A percentile compares a stretch with the other conserved stretches of the same genome.
Conservation (phyloP, 1,140 invertebrate species). For the Diplogasteroides magnus region DNA sequence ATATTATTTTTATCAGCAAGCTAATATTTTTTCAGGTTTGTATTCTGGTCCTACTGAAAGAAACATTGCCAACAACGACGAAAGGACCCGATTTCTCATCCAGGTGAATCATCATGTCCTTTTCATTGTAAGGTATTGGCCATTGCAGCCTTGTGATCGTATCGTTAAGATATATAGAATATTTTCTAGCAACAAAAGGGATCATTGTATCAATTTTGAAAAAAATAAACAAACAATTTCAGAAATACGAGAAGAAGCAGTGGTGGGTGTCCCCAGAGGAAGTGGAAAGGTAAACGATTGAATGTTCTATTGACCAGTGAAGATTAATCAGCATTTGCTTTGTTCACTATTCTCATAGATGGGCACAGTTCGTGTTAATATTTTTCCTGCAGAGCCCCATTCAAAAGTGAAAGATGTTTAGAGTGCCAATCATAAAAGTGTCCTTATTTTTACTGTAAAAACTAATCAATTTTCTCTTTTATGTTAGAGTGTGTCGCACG, state of each 20-base stretch:
- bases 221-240: constrained; percentile 1
- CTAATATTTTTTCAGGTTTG: background rate
- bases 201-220: constrained; percentile 14
- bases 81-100: background rate
- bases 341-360: background rate
- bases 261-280: constrained; percentile 17
- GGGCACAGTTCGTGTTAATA: background rate
- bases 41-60: background rate
- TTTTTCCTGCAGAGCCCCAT: background rate
- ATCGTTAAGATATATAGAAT: too few species aligned
- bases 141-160: too few species aligned
- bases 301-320: constrained; percentile 6
- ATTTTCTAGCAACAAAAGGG: too few species aligned
- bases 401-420: background rate
- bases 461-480: too few species aligned
- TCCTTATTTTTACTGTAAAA: too few species aligned
- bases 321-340: background rate
- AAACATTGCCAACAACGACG: background rate
- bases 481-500: too few species aligned
- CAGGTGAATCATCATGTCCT: constrained; percentile 10
- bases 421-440: background rate
- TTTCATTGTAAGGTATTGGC: too few species aligned
- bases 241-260: constrained; percentile 22
- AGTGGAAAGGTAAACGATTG: constrained; percentile 5
- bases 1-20: too few species aligned